phyloP scores from a whole-genome alignment of 2,888 invertebrate genomes.

The Hyppa rectilinea region DNA sequence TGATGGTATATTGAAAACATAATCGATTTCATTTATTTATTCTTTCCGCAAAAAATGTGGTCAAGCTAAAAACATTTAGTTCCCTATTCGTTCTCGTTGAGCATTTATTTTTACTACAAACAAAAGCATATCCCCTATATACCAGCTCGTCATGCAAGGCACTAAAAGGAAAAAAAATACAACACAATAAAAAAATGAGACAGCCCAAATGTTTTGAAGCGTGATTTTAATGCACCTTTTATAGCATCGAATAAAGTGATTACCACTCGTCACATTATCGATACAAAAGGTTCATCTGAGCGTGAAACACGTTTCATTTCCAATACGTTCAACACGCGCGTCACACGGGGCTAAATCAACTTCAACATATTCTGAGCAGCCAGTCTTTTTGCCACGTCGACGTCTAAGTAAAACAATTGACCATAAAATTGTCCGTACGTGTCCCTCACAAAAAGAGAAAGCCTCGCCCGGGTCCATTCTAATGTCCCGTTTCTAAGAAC shows the following conservation, averaged over 20 bases:
- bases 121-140: not conserved
- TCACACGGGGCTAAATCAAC: slow-evolving; percentile 65
- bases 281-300: slow-evolving; percentile 70
- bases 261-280: slow-evolving; percentile 68
- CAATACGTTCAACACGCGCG: slow-evolving; percentile 66
- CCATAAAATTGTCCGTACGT: slow-evolving; percentile 88
- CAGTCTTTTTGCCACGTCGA: slow-evolving; percentile 81
- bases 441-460: slow-evolving; percentile 88
- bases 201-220: slow-evolving; percentile 49
- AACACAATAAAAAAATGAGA: slow-evolving; percentile 36
- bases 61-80: not conserved
- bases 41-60: not conserved
- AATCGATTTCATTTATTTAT: not conserved
- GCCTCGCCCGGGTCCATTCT: slow-evolving; percentile 82
- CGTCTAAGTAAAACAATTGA: slow-evolving; percentile 87
- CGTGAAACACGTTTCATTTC: slow-evolving; percentile 76
- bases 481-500: slow-evolving; percentile 89
- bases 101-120: not conserved
- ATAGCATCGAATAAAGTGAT: slow-evolving; percentile 70
- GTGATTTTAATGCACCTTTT: slow-evolving; percentile 64
- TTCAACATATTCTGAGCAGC: slow-evolving; percentile 55
- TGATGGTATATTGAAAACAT: not conserved
- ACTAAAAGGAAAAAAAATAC: slow-evolving; percentile 21
- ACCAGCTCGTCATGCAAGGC: not conserved
- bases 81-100: not conserved